A percentile compares a stretch with the other conserved stretches of the same genome.
These are phyloP conservation scores for Limnephilus rhombicus DNA, from an alignment of 2,888 invertebrate species.

Conservation along the genomic window DNA sequence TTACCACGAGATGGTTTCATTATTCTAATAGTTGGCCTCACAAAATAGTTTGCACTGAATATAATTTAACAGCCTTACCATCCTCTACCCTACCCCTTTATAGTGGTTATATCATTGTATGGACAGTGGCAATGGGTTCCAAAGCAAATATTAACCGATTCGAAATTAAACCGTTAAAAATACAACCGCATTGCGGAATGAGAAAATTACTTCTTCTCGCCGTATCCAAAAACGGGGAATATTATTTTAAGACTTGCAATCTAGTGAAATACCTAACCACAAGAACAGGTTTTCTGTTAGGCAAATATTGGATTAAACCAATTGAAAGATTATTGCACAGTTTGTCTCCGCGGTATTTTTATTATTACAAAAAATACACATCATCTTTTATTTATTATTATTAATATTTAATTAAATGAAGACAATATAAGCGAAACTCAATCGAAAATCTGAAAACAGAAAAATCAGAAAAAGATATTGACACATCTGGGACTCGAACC, in stretches of 20 bases:
- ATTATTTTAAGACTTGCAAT: constrained; percentile 33
- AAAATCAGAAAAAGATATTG: no score
- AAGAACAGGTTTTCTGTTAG: not conserved
- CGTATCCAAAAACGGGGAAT: not conserved
- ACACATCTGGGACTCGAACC: no score
- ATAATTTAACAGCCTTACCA: not conserved
- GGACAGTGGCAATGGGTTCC: constrained; percentile 31
- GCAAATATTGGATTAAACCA: not conserved
- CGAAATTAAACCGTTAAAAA: constrained; percentile 34
- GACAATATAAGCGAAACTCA: no score
- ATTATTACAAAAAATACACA: no score
- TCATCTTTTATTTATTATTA: no score
- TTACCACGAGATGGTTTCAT: not conserved
- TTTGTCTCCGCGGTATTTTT: no score
- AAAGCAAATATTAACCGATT: constrained; percentile 30
- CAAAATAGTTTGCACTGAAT: not conserved
- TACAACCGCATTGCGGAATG: constrained; percentile 10
- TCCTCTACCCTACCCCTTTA: not conserved
- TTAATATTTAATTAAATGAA: no score
- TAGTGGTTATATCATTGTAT: not conserved
- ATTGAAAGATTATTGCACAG: not conserved
- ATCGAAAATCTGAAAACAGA: no score
- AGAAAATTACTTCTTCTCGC: constrained; percentile 13
- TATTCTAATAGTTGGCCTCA: not conserved
- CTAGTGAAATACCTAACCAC: not conserved